Evolutionary conservation across 1,140 invertebrate species (phyloP).

Genomic region (Leptonema lineaticorne): DNA sequence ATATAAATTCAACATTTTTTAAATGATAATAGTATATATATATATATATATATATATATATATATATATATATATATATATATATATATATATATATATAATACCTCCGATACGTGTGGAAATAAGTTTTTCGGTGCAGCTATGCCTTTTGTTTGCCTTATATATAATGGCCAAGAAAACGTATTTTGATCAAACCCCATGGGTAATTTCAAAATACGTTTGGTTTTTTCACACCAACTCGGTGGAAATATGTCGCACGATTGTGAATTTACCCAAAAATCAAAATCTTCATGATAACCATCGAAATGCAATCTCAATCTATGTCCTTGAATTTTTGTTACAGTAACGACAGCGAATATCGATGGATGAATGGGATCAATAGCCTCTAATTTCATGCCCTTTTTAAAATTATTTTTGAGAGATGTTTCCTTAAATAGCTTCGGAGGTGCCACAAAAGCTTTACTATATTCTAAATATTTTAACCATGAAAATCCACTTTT

Average conservation of each 20-base stretch:
- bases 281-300: slow-evolving; percentile 84
- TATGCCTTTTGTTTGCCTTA: slow-evolving; percentile 73
- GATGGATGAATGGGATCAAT: slow-evolving; percentile 91
- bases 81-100: too few relatives aligned
- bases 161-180: slow-evolving; percentile 85
- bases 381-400: slow-evolving; percentile 91
- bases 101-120: slow-evolving; percentile 54
- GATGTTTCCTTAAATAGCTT: slow-evolving; percentile 78
- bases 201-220: slow-evolving; percentile 73
- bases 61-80: too few relatives aligned
- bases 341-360: slow-evolving; percentile 83
- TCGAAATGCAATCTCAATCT: slow-evolving; percentile 89
- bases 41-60: too few relatives aligned
- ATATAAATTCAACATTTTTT: too few relatives aligned
- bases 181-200: slow-evolving; percentile 61
- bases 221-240: slow-evolving; percentile 89
- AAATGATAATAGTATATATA: too few relatives aligned
- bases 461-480: slow-evolving; percentile 69
- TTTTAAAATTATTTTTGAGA: slow-evolving; percentile 70
- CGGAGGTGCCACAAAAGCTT: slow-evolving; percentile 71
- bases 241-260: slow-evolving; percentile 88
- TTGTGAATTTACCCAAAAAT: slow-evolving; percentile 94
- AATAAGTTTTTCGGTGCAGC: slow-evolving; percentile 81
- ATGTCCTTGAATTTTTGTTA: slow-evolving; percentile 81
- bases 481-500: slow-evolving; percentile 75